Evolutionary conservation across 2,113 vertebrate genomes (phyloP).

Genomic region (Eleginops maclovinus): DNA sequence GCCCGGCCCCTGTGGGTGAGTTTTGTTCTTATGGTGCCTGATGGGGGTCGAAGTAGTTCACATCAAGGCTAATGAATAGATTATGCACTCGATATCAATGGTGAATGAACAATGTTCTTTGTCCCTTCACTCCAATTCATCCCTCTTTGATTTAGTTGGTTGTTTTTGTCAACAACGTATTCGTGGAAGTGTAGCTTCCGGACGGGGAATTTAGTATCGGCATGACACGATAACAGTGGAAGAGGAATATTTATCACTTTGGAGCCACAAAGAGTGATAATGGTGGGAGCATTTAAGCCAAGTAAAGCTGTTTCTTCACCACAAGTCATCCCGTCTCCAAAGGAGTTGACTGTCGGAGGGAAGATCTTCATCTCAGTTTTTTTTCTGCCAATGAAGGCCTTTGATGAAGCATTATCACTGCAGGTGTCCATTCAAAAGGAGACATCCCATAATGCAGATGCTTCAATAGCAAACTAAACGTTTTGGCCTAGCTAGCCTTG

Average conservation of each 20-base stretch:
- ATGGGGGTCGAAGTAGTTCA: constrained; percentile 63
- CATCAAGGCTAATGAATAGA: constrained; percentile 72
- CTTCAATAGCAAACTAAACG: not conserved
- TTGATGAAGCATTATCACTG: constrained; percentile 30
- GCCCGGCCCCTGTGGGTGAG: constrained; percentile 51
- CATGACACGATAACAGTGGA: constrained; percentile 35
- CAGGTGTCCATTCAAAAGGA: constrained; percentile 31
- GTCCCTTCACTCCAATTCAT: constrained; percentile 60
- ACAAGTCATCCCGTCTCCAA: constrained; percentile 49
- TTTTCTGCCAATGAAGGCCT: constrained; percentile 13
- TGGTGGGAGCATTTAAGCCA: constrained; percentile 35
- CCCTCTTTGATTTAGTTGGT: constrained; percentile 74
- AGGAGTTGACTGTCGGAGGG: constrained; percentile 18
- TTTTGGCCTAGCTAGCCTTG: not conserved
- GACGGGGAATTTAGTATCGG: constrained; percentile 39
- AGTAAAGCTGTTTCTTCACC: constrained; percentile 34
- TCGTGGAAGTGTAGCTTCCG: constrained; percentile 57
- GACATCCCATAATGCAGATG: not conserved
- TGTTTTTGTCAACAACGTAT: constrained; percentile 65
- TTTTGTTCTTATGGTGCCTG: constrained; percentile 66
- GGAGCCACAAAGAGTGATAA: constrained; percentile 39
- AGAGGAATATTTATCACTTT: constrained; percentile 48
- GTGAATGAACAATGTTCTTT: constrained; percentile 72
- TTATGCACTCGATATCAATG: constrained; percentile 70
- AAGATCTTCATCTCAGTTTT: not conserved